Evolutionary conservation across 2,113 vertebrate species (phyloP), one percentile per base, ranked within the genome.

Genomic region (Uria aalge): DNA sequence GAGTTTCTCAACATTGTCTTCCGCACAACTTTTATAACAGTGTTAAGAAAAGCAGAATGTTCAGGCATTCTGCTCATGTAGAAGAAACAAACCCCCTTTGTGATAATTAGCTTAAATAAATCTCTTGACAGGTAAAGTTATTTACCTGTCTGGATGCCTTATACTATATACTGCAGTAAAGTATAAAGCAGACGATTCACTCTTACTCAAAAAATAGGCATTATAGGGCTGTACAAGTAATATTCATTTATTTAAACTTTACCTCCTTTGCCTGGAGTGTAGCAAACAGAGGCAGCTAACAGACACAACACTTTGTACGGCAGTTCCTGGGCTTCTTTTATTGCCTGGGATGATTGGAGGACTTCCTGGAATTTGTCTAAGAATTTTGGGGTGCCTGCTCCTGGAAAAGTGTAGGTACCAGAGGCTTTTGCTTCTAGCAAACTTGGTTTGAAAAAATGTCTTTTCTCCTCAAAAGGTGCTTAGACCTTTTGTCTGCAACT

Each of bases 71-170:
- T 32, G 15, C 66, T 93, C 43, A 60, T 40, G 24, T 18, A 88
- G 89, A 86, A 92, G 77, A 55, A 82, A 41, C 16, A 59, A 91
- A 83, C 85, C 15, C 27, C 32, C 63, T 88, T 81, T 64, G 41
- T 73, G 74, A 52, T 92, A 95, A 91, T 91, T 52, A 89, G 26
- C 57, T 95, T 36, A 32, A 96, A 85, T 84, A 97, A 95, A 95
- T 95, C 17, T 84, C 50, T 81, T 96, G 94, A 63, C 85, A 95
- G 68, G 69, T 95, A 68, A 83, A 85, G 53, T 88, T 79, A 89
- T 82, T 81, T 77, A 56, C 71, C 56, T 96, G 57, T 45, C 63
- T 85, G 53, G 32, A 50, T 95, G 80, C 68, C 45, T 94, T 91
- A 85, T 86, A 92, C 13, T 79, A 21, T 90, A 85, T 89, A 68